phyloP scores from a whole-genome alignment of 64 coral and sea anemone species.

The Pocillopora damicornis region DNA sequence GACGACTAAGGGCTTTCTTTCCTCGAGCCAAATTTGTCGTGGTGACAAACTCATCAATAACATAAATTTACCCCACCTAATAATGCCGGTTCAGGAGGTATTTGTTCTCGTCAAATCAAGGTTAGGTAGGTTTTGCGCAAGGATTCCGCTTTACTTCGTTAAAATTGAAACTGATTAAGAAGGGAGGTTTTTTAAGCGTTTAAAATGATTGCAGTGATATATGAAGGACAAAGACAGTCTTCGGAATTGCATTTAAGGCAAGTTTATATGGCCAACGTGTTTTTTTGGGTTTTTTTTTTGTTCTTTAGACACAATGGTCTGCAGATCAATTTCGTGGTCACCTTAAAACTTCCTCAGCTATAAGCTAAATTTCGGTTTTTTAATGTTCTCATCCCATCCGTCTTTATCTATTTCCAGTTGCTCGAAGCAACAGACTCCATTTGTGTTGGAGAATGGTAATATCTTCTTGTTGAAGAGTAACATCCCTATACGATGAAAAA shows the following conservation, averaged over 20 bases:
- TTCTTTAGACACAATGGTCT: too few species aligned
- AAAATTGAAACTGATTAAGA: too few species aligned
- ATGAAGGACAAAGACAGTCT: too few species aligned
- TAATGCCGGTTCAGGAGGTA: not conserved
- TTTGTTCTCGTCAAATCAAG: not conserved
- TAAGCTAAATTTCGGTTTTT: too few species aligned
- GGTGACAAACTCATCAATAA: not conserved
- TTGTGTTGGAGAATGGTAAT: not conserved
- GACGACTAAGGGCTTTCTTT: not conserved
- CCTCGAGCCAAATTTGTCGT: not conserved
- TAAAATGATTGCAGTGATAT: too few species aligned
- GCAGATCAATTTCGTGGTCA: too few species aligned
- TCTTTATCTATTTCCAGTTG: not conserved
- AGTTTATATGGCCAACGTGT: too few species aligned
- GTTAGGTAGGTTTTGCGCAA: not conserved
- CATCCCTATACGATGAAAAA: not conserved
- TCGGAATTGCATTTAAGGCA: too few species aligned
- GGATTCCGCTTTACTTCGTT: not conserved
- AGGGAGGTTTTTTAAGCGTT: too few species aligned
- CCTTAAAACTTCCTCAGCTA: too few species aligned
- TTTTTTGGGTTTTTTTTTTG: too few species aligned
- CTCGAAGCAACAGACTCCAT: not conserved
- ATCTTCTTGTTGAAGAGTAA: not conserved
- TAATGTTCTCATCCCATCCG: too few species aligned
- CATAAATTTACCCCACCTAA: not conserved